Evolutionary conservation across 2,797 vertebrate genomes (phyloP), one percentile per base, ranked within the genome.

Genomic region (Xenopus petersii): DNA sequence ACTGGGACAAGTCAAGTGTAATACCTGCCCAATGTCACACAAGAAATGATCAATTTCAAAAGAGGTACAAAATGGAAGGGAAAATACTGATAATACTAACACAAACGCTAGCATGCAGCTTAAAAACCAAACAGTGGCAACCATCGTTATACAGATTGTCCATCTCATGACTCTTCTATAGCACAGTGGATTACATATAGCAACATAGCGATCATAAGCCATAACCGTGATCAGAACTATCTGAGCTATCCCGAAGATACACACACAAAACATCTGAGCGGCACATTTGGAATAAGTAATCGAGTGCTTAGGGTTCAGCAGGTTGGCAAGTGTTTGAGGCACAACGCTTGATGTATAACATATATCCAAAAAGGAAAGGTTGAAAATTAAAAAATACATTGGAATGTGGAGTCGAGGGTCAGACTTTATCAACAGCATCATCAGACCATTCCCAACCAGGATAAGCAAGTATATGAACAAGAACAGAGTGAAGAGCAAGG

Each of bases 301-400:
- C 0, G 16, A 74, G 64, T 81, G 82, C 2, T 9, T 74, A 9
- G 64, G 71, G 46, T 67, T n/a, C 62, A 84, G 62, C 3, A 87
- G 73, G 42, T 80, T 83, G 56, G 67, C 66, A 21, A 85, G 11
- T 72, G 81, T 83, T 46, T 82, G 82, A 0, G 82, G 83, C 0
- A 81, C 78, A 54, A 83, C 77, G 10, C 74, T 73, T 11, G 81
- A 79, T 1, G 81, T 84, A 13, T 82, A 83, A 54, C 67, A 81
- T n/a, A 84, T 55, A 65, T 83, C 81, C 61, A 84, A 75, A 17
- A 83, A 80, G 21, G 81, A 46, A 1, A 75, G 17, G 13, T 5
- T 48, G 15, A 75, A 75, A 56, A 75, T 49, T 36, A 87, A 85
- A 71, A 82, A 85, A 26, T 84, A 85, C 84, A 85, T 83, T 21